Evolutionary conservation across 2,113 vertebrate species (phyloP).

Genomic region (Hirundichthys speculiger): DNA sequence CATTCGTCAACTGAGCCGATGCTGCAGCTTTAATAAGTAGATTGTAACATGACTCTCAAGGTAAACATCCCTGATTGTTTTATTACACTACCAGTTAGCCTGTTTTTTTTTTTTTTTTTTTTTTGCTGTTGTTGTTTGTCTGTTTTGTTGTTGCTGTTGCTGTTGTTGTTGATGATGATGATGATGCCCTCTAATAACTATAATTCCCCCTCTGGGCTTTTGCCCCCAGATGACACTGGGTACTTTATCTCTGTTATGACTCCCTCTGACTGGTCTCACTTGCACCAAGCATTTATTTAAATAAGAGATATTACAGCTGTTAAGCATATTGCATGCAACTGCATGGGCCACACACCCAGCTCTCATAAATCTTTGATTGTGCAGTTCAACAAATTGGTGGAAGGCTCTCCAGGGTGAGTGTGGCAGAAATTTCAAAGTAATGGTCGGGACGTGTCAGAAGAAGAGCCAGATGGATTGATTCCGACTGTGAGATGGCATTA

Average conservation of each 20-base stretch:
- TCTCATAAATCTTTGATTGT: slow-evolving; percentile 58
- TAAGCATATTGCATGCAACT: slow-evolving; percentile 61
- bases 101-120: slow-evolving; percentile 30
- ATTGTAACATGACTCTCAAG: slow-evolving; percentile 48
- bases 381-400: slow-evolving; percentile 40
- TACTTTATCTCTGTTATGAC: slow-evolving; percentile 69
- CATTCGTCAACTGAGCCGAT: slow-evolving; percentile 51
- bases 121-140: no score
- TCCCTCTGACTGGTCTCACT: slow-evolving; percentile 36
- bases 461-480: slow-evolving; percentile 14
- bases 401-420: slow-evolving; percentile 49
- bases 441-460: background rate
- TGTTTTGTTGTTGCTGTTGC: no score
- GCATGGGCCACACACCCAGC: slow-evolving; percentile 29
- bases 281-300: slow-evolving; percentile 62
- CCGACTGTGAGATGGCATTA: slow-evolving; percentile 9
- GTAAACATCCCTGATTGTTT: slow-evolving; percentile 75
- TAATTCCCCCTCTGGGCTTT: slow-evolving; percentile 64
- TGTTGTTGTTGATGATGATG: no score
- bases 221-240: slow-evolving; percentile 55
- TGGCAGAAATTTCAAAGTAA: slow-evolving; percentile 22
- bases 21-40: slow-evolving; percentile 55
- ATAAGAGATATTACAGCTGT: slow-evolving; percentile 73
- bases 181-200: slow-evolving; percentile 67
- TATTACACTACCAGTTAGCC: slow-evolving; percentile 62